These are phyloP conservation scores for Pseudomyrmex pallidus DNA, from an alignment of 1,140 invertebrate genomes.

Conservation along the genomic window DNA sequence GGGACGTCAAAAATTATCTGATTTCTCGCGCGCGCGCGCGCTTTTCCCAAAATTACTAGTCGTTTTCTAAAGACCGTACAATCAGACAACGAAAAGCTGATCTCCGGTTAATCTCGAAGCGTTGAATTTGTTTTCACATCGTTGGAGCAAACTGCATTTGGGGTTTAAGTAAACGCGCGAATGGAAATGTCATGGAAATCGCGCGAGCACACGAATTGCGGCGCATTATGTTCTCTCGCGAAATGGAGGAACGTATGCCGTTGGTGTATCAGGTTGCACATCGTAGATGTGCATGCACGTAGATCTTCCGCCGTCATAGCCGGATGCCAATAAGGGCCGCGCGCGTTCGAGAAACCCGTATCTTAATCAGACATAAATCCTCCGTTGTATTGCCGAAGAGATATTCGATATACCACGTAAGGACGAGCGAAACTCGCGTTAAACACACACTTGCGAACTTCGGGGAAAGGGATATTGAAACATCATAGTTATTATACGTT, in stretches of 20 bases:
- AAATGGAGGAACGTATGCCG: conserved; percentile 43
- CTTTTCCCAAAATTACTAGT: background rate
- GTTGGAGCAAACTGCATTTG: conserved; percentile 16
- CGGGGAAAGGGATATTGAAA: background rate
- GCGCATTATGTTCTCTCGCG: background rate
- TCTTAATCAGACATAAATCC: conserved; percentile 43
- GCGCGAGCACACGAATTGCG: background rate
- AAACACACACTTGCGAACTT: conserved; percentile 7
- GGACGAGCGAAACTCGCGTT: background rate
- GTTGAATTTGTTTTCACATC: too few relatives aligned
- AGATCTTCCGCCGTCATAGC: conserved; percentile 29
- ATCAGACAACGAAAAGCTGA: background rate
- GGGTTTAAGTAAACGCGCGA: conserved; percentile 35
- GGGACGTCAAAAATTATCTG: conserved; percentile 19
- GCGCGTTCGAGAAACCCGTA: conserved; percentile 10
- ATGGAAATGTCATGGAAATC: conserved; percentile 61
- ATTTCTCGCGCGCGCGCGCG: background rate
- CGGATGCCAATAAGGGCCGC: conserved; percentile 28
- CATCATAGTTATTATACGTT: background rate
- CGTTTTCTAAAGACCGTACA: background rate
- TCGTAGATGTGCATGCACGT: conserved; percentile 50
- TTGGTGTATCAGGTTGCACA: conserved; percentile 9
- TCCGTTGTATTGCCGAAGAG: background rate
- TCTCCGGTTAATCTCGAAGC: too few relatives aligned
- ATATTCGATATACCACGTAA: conserved; percentile 18